Conservation (phyloP, 2,797 vertebrate genomes). For the Phaenicophaeus curvirostris region DNA sequence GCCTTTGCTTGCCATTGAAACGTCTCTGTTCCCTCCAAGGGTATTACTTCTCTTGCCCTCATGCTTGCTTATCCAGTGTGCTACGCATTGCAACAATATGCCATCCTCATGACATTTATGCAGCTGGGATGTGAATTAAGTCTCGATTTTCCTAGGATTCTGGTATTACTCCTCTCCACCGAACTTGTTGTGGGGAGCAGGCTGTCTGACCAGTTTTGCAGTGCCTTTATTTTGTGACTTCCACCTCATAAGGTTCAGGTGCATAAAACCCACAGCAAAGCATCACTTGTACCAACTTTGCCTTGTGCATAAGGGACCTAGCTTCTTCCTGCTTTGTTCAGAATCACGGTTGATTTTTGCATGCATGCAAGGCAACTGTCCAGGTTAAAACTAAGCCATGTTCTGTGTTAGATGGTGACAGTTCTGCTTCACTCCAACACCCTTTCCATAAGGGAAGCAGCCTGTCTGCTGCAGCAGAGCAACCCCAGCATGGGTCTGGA, state of each 20-base stretch:
- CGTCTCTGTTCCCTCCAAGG: neutral
- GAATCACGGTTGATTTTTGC: accelerated
- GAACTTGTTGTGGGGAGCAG: accelerated
- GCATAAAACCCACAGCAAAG: neutral
- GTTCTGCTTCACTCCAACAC: neutral
- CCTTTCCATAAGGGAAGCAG: neutral
- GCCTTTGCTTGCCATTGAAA: neutral
- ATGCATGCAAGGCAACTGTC: neutral
- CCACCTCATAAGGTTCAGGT: neutral
- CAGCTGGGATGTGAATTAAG: neutral
- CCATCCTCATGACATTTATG: neutral
- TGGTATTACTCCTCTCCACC: neutral
- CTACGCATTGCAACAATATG: accelerated
- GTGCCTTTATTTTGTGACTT: neutral
- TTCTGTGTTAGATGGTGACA: neutral
- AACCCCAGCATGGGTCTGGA: accelerated
- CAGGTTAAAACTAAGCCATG: neutral
- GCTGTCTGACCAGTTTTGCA: neutral
- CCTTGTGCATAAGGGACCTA: accelerated
- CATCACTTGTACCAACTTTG: neutral
- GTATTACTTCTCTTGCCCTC: neutral
- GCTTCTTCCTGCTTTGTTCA: neutral
- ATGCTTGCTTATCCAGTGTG: neutral
- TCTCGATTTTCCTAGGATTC: neutral
- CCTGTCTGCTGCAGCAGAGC: accelerated